Conservation (phyloP, 2,113 vertebrate species). For the Strix aluco region DNA sequence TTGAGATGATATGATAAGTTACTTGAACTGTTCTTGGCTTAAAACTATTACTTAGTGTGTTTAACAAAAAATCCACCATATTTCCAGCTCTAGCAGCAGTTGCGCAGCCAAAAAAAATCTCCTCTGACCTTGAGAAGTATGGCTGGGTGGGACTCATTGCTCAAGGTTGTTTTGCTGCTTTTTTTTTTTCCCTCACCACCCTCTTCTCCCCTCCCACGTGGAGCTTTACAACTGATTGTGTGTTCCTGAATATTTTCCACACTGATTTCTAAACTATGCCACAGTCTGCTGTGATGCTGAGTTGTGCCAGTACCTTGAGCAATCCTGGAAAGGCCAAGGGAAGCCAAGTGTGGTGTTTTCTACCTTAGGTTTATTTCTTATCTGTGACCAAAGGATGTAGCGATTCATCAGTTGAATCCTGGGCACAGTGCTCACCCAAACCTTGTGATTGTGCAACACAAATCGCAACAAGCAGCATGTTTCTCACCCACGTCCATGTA, state of each 20-base stretch:
- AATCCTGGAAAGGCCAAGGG: neutral
- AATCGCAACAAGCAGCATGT: neutral
- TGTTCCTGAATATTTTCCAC: neutral
- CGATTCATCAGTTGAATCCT: neutral
- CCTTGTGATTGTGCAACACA: rapidly evolving
- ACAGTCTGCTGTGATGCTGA: neutral
- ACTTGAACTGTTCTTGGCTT: neutral
- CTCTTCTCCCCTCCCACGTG: rapidly evolving
- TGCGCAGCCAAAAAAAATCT: neutral
- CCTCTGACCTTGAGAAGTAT: neutral
- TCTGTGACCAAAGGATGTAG: neutral
- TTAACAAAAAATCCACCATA: neutral
- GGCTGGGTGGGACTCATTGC: neutral
- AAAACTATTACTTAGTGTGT: neutral
- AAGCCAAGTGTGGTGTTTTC: neutral
- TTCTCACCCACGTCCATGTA: rapidly evolving
- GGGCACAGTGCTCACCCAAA: rapidly evolving
- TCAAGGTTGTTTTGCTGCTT: neutral
- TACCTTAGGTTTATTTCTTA: neutral
- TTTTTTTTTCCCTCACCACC: neutral
- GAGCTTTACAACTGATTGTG: neutral
- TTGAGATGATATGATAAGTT: neutral
- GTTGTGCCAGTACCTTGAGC: neutral
- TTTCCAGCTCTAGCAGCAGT: neutral
- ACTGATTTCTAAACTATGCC: rapidly evolving